phyloP scores from a whole-genome alignment of 2,113 vertebrate species.

The Anthoscopus minutus region DNA sequence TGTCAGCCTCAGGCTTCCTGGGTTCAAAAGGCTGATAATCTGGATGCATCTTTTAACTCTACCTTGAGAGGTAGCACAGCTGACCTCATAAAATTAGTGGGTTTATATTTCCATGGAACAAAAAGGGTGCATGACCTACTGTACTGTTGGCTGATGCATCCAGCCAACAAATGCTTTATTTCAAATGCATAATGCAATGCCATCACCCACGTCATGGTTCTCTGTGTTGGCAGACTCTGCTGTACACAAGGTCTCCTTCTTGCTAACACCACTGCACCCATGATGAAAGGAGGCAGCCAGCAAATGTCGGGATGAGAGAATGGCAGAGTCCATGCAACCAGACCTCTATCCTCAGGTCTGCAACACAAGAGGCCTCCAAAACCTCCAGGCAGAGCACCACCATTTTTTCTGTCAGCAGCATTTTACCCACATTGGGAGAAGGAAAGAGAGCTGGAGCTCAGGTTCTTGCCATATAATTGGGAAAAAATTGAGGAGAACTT shows the following conservation, averaged over 20 bases:
- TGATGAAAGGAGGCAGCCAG: not conserved
- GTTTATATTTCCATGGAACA: fast-evolving
- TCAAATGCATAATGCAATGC: not conserved
- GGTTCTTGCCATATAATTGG: not conserved
- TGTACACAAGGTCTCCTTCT: not conserved
- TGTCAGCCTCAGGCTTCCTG: not conserved
- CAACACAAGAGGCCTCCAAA: not conserved
- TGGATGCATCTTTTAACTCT: not conserved
- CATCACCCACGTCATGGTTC: not conserved
- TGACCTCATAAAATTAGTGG: not conserved
- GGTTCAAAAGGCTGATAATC: not conserved
- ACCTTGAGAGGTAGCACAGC: not conserved
- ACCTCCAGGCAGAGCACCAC: not conserved
- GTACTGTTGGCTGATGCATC: not conserved
- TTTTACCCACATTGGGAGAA: not conserved
- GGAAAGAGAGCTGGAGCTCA: not conserved
- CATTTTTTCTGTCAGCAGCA: not conserved
- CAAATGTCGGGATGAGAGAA: not conserved
- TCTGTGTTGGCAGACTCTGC: not conserved
- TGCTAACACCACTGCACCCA: no score
- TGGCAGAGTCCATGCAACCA: not conserved
- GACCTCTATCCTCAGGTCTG: not conserved
- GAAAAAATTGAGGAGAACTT: not conserved
- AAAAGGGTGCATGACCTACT: not conserved
- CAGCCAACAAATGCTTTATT: not conserved